phyloP scores from a whole-genome alignment of 2,797 vertebrate genomes.

The Molothrus aeneus region DNA sequence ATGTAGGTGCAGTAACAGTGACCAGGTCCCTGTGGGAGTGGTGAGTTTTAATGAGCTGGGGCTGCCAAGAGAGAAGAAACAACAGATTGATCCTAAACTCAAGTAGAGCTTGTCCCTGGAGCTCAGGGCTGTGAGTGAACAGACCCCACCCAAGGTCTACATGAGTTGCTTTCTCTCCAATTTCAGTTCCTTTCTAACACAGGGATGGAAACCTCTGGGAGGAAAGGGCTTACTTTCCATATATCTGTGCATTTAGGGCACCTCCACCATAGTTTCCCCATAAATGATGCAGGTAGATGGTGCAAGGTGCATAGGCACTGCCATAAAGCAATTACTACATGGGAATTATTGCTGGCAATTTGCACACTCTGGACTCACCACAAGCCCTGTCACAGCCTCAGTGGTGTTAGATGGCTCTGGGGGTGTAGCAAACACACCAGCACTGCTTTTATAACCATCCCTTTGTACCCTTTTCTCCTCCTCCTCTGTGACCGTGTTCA shows the following conservation, averaged over 20 bases:
- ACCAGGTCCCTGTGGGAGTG: not conserved
- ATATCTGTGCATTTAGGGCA: not conserved
- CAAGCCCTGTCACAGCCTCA: not conserved
- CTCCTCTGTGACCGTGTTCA: not conserved
- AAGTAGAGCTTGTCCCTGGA: not conserved
- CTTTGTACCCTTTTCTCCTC: not conserved
- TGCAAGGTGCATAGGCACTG: not conserved
- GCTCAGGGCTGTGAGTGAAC: not conserved
- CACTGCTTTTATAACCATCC: not conserved
- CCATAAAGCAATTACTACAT: not conserved
- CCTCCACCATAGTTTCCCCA: not conserved
- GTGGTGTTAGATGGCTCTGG: not conserved
- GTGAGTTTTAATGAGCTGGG: not conserved
- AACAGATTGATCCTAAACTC: not conserved
- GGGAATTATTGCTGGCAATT: not conserved
- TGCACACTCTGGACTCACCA: not conserved
- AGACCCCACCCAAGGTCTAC: not conserved
- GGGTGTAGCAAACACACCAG: not conserved
- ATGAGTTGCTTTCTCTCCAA: not conserved
- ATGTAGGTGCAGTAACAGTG: not conserved
- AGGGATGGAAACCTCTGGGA: not conserved
- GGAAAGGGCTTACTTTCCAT: not conserved
- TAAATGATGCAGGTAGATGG: not conserved
- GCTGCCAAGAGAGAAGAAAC: not conserved
- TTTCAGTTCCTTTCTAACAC: not conserved